Percentiles rank a stretch among this genome's conserved stretches.
phyloP scores from a whole-genome alignment of 2,113 vertebrate genomes.

The Anarhynchus alexandrinus region DNA sequence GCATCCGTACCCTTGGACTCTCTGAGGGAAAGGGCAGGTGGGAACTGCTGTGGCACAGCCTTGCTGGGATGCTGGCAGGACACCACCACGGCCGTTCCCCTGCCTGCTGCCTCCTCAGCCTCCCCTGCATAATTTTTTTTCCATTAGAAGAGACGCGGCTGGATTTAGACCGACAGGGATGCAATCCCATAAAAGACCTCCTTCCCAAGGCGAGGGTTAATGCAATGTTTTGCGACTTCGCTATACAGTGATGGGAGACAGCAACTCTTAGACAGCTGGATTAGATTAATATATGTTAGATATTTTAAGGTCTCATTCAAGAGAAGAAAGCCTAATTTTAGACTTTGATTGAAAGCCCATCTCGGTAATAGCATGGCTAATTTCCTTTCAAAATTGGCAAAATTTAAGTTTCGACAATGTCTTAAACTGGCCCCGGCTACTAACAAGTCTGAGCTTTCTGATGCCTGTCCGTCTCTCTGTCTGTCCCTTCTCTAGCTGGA shows the following conservation, averaged over 20 bases:
- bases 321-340: conserved; percentile 32
- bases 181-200: neutral
- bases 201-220: neutral
- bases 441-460: neutral
- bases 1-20: neutral
- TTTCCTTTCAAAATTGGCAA: neutral
- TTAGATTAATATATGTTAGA: neutral
- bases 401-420: neutral
- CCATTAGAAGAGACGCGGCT: neutral
- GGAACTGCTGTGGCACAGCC: neutral
- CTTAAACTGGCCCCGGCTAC: neutral
- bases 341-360: neutral
- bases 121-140: neutral
- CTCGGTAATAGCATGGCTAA: neutral
- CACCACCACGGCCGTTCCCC: accelerated
- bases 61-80: neutral
- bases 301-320: conserved; percentile 25
- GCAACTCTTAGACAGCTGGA: neutral
- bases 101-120: neutral
- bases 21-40: neutral
- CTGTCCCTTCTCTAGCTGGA: neutral
- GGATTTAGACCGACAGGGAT: neutral
- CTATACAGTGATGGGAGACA: neutral
- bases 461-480: neutral
- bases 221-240: neutral